These are phyloP conservation scores for Heterotilapia buettikoferi DNA, from an alignment of 2,113 vertebrate species.

Conservation along the genomic window DNA sequence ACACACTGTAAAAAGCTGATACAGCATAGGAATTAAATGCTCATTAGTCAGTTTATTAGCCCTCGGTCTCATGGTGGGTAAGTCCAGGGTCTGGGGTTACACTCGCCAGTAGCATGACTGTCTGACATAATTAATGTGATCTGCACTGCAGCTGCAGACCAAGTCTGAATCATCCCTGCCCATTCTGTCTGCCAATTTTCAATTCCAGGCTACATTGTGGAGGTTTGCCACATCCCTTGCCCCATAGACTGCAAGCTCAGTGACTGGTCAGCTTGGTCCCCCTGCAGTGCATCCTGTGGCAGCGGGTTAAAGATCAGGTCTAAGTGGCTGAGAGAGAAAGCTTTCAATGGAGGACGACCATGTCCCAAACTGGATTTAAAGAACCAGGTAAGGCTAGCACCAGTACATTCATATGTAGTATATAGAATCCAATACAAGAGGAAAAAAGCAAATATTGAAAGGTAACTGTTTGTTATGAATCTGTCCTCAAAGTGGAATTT, in stretches of 20 bases:
- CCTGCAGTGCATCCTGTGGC: slow-evolving; percentile 88
- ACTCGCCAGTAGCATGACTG: neutral
- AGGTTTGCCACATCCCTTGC: slow-evolving; percentile 84
- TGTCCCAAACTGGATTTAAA: slow-evolving; percentile 93
- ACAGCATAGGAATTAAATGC: neutral
- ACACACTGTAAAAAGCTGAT: neutral
- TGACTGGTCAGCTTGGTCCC: slow-evolving; percentile 89
- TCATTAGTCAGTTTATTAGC: slow-evolving; percentile 56
- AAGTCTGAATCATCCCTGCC: slow-evolving; percentile 2
- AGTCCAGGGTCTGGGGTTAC: slow-evolving; percentile 26
- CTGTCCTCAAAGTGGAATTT: neutral
- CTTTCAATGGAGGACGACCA: slow-evolving; percentile 91
- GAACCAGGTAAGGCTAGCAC: slow-evolving; percentile 85
- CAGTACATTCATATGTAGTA: neutral
- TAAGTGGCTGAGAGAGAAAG: slow-evolving; percentile 93
- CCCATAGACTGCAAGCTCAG: slow-evolving; percentile 96
- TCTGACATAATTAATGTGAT: slow-evolving; percentile 25
- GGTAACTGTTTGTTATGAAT: neutral
- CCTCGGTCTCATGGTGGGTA: slow-evolving; percentile 28
- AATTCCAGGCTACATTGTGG: slow-evolving; percentile 84
- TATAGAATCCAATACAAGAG: neutral
- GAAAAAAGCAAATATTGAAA: neutral
- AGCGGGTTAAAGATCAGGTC: slow-evolving; percentile 85
- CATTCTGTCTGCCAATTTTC: slow-evolving; percentile 29
- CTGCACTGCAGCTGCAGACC: neutral